A percentile compares a stretch with the other conserved stretches of the same genome.
These are phyloP conservation scores for Alcis repandata DNA, from an alignment of 2,888 invertebrate species.

Conservation along the genomic window DNA sequence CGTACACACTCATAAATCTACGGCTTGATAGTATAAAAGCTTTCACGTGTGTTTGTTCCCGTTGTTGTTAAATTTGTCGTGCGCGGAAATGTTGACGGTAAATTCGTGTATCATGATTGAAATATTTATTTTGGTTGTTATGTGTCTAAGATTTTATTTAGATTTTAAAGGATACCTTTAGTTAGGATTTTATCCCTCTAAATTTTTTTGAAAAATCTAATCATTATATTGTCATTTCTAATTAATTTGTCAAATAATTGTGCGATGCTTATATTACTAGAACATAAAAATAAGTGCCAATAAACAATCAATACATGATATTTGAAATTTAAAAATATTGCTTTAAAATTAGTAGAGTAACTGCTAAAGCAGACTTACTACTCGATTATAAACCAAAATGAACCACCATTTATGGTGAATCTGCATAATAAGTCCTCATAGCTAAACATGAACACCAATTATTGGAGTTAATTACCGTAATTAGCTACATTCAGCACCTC, in stretches of 20 bases:
- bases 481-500: slow-evolving; percentile 24
- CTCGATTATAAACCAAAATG: neutral
- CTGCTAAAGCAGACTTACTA: neutral
- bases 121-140: neutral
- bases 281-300: too few relatives aligned
- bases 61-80: too few relatives aligned
- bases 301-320: too few relatives aligned
- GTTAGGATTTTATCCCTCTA: too few relatives aligned
- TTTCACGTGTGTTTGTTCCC: slow-evolving; percentile 42
- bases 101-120: neutral
- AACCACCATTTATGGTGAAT: neutral
- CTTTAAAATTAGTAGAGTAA: too few relatives aligned
- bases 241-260: too few relatives aligned
- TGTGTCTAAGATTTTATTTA: neutral
- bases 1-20: slow-evolving; percentile 47
- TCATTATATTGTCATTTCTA: too few relatives aligned
- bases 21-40: slow-evolving; percentile 46
- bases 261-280: too few relatives aligned
- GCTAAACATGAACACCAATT: slow-evolving; percentile 14
- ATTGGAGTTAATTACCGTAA: slow-evolving; percentile 25
- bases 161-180: too few relatives aligned
- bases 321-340: too few relatives aligned
- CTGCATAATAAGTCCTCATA: neutral
- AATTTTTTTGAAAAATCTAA: too few relatives aligned
- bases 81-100: neutral